Evolutionary conservation across 1,140 invertebrate species (phyloP).

Genomic region (Orussus abietinus): DNA sequence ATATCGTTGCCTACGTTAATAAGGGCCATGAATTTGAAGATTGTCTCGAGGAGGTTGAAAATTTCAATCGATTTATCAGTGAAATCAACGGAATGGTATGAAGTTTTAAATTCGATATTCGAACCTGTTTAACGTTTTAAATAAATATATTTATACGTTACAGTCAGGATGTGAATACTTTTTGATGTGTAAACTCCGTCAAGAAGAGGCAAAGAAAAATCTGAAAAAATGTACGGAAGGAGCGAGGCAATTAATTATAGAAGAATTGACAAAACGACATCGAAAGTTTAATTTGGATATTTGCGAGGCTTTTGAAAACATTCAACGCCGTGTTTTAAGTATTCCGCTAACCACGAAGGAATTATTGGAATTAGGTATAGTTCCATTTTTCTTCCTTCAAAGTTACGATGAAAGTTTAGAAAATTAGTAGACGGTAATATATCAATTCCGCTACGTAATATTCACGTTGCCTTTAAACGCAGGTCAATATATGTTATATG

Average conservation of each 20-base stretch:
- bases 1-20: slow-evolving; percentile 37
- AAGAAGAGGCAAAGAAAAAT: slow-evolving; percentile 48
- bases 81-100: slow-evolving; percentile 57
- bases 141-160: slow-evolving; percentile 11
- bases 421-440: no score
- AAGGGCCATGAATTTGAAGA: slow-evolving; percentile 51
- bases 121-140: background rate
- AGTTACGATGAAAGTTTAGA: background rate
- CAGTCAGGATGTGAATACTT: slow-evolving; percentile 61
- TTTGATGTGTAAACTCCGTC: slow-evolving; percentile 52
- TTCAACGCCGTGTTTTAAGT: slow-evolving; percentile 57
- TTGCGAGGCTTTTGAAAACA: slow-evolving; percentile 60
- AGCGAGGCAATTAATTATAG: slow-evolving; percentile 52
- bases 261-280: slow-evolving; percentile 51
- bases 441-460: no score
- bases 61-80: slow-evolving; percentile 58
- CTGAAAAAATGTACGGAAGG: slow-evolving; percentile 47
- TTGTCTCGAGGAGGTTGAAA: slow-evolving; percentile 57
- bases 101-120: slow-evolving; percentile 1
- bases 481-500: slow-evolving; percentile 63
- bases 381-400: no score
- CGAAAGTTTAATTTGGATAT: slow-evolving; percentile 60
- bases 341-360: slow-evolving; percentile 68
- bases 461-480: no score
- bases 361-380: slow-evolving; percentile 58